A percentile compares a stretch with the other conserved stretches of the same genome.
phyloP scores from a whole-genome alignment of 2,113 vertebrate genomes.

The Percopsis transmontana region DNA sequence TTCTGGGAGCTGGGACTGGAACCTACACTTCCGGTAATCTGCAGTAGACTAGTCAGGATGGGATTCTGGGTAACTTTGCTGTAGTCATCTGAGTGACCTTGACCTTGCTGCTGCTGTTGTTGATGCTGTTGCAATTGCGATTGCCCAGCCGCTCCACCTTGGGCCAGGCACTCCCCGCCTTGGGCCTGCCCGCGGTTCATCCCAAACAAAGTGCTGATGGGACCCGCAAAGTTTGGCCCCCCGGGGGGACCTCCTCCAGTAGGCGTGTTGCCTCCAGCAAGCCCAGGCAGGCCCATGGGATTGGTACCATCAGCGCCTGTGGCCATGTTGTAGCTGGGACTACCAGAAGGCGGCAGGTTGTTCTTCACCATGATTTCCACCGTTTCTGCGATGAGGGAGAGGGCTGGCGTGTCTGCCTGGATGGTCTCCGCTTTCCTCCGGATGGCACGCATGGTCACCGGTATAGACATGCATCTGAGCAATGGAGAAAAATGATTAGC shows the following conservation, averaged over 20 bases:
- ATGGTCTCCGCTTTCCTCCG: constrained; percentile 98
- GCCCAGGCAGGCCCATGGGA: constrained; percentile 81
- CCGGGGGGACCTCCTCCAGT: constrained; percentile 80
- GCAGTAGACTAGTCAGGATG: constrained; percentile 95
- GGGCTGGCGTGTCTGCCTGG: constrained; percentile 95
- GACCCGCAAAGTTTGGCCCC: constrained; percentile 73
- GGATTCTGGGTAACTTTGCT: constrained; percentile 99
- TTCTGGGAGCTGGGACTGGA: constrained; percentile 92
- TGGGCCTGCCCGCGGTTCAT: constrained; percentile 75
- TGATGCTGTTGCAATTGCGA: constrained; percentile 81
- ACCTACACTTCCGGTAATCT: constrained; percentile 94
- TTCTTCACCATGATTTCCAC: constrained; percentile 99
- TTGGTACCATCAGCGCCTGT: constrained; percentile 78
- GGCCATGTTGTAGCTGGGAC: constrained; percentile 93
- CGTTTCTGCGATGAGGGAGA: constrained; percentile 96
- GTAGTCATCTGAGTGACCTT: constrained; percentile 86
- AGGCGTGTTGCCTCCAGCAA: constrained; percentile 88
- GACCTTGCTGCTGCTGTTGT: constrained; percentile 87
- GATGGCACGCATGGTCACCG: constrained; percentile 97
- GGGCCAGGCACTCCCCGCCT: constrained; percentile 65
- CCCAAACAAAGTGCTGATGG: constrained; percentile 88
- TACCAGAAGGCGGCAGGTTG: constrained; percentile 92
- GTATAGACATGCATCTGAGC: constrained; percentile 96
- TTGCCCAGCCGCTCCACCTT: constrained; percentile 59
- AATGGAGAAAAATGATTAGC: background rate